Evolutionary conservation across 2,797 vertebrate species (phyloP), one percentile per base, ranked within the genome.

Genomic region (Hydrophis major): DNA sequence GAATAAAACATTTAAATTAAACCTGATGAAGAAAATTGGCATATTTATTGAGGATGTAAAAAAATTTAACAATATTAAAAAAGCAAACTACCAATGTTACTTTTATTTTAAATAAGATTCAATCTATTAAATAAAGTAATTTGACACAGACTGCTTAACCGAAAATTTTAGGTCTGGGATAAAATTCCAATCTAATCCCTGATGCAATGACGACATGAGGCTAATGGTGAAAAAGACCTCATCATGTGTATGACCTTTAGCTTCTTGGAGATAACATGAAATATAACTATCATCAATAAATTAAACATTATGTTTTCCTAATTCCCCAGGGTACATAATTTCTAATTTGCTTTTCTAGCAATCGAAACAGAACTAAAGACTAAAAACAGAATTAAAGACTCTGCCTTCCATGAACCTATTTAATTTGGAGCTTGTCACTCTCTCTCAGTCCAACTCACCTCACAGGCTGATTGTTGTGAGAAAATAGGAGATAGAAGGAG

Each of bases 331-430:
- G 56, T 78, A n/a, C 10, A 42, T 14, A 66, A 16, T 27, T 7
- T 0, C 56, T 87, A n/a, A 22, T 90, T 94, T 56, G 89, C n/a
- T 25, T 18, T 88, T 93, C 50, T 90, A 57, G 18, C 20, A 69
- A 1, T 56, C 16, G 78, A 93, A 83, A 2, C 50, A 55, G 22
- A 55, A 32, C 22, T 13, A 83, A 55, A 55, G 53, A 55, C 53
- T 55, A 55, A 12, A 55, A 55, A 37, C 57, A n/a, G 83, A 42
- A 55, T 47, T 94, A 91, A 74, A 92, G 92, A 92, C 59, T 1
- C 14, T 6, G 0, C 28, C 92, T 92, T 93, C n/a, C 18, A 87
- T 60, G 1, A 3, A 47, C 10, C 22, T 10, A 0, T 1, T 0
- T 0, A 1, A 69, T 69, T 32, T 69, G 14, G n/a, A 14, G n/a